phyloP scores from a whole-genome alignment of 2,113 vertebrate species.

The Mormyrus iriodes region DNA sequence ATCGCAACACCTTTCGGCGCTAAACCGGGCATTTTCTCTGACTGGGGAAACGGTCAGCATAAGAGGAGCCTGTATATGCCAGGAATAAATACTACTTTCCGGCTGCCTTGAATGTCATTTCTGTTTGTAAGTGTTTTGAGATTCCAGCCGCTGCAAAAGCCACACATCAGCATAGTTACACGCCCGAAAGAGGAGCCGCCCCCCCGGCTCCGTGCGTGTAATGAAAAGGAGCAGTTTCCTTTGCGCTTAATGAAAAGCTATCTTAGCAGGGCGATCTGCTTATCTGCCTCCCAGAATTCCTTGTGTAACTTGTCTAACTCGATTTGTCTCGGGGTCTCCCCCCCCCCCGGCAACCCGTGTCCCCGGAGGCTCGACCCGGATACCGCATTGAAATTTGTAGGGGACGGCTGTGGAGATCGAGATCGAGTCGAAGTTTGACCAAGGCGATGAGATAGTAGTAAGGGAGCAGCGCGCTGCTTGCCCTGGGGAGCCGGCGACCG shows the following conservation, averaged over 20 bases:
- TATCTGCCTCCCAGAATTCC: constrained; percentile 37
- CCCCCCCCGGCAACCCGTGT: background rate
- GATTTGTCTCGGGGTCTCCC: background rate
- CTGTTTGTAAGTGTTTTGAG: background rate
- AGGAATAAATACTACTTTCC: no score
- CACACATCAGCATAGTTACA: background rate
- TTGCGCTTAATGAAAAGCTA: constrained; percentile 52
- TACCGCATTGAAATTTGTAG: background rate
- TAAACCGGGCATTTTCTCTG: background rate
- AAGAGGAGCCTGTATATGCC: background rate
- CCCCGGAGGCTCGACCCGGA: background rate
- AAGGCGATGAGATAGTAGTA: background rate
- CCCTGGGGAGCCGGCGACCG: background rate
- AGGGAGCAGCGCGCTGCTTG: background rate
- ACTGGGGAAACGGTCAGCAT: background rate
- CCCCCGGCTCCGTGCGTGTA: constrained; percentile 43
- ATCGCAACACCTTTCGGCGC: background rate
- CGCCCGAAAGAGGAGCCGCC: background rate
- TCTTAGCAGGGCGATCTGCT: constrained; percentile 36
- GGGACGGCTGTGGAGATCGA: background rate
- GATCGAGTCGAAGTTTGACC: background rate
- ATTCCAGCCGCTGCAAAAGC: background rate
- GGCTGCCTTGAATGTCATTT: background rate
- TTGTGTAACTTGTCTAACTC: constrained; percentile 19
- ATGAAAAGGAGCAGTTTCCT: constrained; percentile 53